Percentiles rank a stretch among this genome's conserved stretches.
phyloP scores from a whole-genome alignment of 2,888 invertebrate species.

The Caenorhabditis japonica region DNA sequence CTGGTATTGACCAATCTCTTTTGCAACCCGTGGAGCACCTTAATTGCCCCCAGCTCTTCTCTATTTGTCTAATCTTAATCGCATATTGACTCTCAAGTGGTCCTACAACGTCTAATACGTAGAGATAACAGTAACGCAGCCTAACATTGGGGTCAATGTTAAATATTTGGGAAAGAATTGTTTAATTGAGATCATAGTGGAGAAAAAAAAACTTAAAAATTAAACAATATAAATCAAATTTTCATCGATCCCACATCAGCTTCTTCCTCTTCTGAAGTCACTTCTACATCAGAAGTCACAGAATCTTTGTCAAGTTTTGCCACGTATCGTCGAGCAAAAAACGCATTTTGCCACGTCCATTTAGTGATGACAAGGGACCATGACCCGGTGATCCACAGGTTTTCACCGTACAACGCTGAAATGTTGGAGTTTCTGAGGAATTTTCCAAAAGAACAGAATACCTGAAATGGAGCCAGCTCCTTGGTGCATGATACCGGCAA shows the following conservation, averaged over 20 bases:
- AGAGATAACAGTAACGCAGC: no score
- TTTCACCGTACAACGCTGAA: constrained; percentile 41
- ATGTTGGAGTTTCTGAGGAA: no score
- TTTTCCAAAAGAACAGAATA: no score
- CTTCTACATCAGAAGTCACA: no score
- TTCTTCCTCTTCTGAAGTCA: constrained; percentile 11
- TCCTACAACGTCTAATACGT: no score
- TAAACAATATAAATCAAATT: constrained; percentile 5
- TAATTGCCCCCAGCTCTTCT: no score
- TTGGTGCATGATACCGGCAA: constrained; percentile 40
- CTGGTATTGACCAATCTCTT: no score
- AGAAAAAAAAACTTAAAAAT: not conserved
- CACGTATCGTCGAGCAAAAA: constrained; percentile 22
- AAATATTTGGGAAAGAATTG: no score
- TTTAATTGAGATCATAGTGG: constrained; percentile 14
- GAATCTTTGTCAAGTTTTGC: constrained; percentile 9
- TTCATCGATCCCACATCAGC: constrained; percentile 19
- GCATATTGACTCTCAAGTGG: no score
- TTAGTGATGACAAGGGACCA: constrained; percentile 42
- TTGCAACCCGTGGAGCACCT: no score
- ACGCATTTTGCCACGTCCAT: constrained; percentile 53
- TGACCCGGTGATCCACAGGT: constrained; percentile 41
- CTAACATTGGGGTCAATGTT: no score
- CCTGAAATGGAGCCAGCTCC: constrained; percentile 44
- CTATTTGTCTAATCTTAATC: no score